Conservation (phyloP, 2,797 vertebrate genomes). For the Halcyon leucocephala region DNA sequence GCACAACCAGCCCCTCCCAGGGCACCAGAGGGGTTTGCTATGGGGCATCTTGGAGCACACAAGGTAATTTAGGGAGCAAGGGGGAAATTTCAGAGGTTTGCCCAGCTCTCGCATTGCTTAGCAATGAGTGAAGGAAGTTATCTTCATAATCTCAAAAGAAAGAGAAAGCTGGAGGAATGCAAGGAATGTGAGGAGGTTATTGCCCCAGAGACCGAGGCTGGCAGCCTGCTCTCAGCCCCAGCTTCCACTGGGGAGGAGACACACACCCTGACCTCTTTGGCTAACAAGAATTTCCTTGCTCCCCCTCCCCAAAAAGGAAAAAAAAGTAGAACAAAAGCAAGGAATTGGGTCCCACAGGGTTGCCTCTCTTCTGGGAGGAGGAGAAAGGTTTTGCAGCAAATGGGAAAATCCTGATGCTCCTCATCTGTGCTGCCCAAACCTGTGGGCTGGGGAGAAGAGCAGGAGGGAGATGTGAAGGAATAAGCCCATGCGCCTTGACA, state of each 20-base stretch:
- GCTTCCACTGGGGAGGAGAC: not conserved
- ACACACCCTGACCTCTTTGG: constrained; percentile 27
- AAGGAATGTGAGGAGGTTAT: constrained; percentile 63
- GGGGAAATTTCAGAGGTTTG: not conserved
- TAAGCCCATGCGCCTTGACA: not conserved
- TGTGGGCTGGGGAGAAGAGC: rapidly evolving
- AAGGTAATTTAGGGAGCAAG: not conserved
- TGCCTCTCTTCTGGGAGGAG: not conserved
- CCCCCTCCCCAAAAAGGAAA: not conserved
- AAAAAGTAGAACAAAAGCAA: not conserved
- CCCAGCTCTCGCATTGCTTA: not conserved
- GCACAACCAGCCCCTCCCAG: not conserved
- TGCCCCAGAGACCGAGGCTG: constrained; percentile 28
- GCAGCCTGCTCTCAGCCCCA: not conserved
- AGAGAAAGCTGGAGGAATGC: constrained; percentile 63
- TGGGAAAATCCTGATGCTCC: not conserved
- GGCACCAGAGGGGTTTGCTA: not conserved
- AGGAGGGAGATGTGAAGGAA: not conserved
- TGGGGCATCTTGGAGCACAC: not conserved
- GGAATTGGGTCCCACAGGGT: not conserved
- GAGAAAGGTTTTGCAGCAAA: not conserved
- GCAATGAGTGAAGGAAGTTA: constrained; percentile 63
- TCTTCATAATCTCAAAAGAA: constrained; percentile 69
- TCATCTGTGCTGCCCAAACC: not conserved
- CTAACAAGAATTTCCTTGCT: constrained; percentile 33